Evolutionary conservation across 1,140 invertebrate genomes (phyloP).

Genomic region (Frieseomelitta varia): DNA sequence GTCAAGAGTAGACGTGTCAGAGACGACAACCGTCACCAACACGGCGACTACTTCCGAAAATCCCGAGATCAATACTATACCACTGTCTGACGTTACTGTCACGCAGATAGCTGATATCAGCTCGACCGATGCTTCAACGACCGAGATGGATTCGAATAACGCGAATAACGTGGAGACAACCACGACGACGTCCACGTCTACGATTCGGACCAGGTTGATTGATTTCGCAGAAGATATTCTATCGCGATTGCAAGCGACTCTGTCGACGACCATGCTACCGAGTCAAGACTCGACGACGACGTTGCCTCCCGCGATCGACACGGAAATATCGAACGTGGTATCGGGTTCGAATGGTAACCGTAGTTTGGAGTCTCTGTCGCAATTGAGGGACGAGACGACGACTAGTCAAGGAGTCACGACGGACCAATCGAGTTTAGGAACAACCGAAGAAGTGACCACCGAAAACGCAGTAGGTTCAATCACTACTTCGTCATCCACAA

Average conservation of each 20-base stretch:
- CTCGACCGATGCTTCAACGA: slow-evolving; percentile 17
- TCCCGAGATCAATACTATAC: slow-evolving; percentile 50
- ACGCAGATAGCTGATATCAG: slow-evolving; percentile 15
- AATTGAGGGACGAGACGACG: slow-evolving; percentile 8
- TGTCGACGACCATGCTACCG: neutral
- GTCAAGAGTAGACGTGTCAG: neutral
- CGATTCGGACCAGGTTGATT: slow-evolving; percentile 39
- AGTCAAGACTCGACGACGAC: neutral
- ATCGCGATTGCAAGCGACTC: slow-evolving; percentile 24
- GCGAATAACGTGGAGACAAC: slow-evolving; percentile 36
- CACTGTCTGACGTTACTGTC: slow-evolving; percentile 18
- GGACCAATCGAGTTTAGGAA: neutral
- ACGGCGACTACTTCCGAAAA: slow-evolving; percentile 6
- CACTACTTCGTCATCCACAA: neutral
- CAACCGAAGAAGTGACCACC: neutral
- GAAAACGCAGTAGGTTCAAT: slow-evolving; percentile 33
- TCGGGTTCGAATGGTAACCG: slow-evolving; percentile 5
- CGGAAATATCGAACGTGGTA: slow-evolving; percentile 42
- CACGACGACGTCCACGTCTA: slow-evolving; percentile 28
- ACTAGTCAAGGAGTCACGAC: neutral
- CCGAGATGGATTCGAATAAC: slow-evolving; percentile 34
- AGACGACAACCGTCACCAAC: neutral
- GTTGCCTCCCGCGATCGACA: neutral
- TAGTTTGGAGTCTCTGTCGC: slow-evolving; percentile 1
- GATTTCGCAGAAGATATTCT: slow-evolving; percentile 62